phyloP scores from a whole-genome alignment of 2,888 invertebrate genomes.

The Amaurobius ferox region DNA sequence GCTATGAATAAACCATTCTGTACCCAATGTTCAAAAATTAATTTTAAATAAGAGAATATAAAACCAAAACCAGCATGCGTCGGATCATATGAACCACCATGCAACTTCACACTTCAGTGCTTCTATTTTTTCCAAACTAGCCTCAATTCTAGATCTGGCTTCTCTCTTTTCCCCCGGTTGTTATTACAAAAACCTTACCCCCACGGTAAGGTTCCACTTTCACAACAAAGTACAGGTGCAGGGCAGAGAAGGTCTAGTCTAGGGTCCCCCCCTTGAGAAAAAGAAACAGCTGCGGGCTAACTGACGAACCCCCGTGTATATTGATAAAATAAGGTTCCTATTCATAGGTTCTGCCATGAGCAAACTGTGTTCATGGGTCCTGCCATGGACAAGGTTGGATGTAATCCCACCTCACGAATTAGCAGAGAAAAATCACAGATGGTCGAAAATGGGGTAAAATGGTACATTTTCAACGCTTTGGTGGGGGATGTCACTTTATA shows the following conservation, averaged over 20 bases:
- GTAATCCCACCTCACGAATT: neutral
- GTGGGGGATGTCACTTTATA: too few relatives aligned
- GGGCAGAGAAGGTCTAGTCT: slow-evolving; percentile 33
- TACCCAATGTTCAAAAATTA: too few relatives aligned
- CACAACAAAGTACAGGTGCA: slow-evolving; percentile 63
- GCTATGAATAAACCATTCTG: too few relatives aligned
- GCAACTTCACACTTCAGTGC: neutral
- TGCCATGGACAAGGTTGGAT: neutral
- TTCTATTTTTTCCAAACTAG: neutral
- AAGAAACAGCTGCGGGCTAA: neutral
- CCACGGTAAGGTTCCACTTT: slow-evolving; percentile 34
- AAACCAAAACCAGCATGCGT: neutral
- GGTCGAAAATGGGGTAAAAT: neutral
- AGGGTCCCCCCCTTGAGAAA: neutral
- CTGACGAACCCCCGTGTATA: neutral
- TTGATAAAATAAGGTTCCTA: neutral
- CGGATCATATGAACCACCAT: neutral
- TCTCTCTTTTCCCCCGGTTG: neutral
- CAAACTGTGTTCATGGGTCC: too few relatives aligned
- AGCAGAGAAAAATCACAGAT: slow-evolving; percentile 1
- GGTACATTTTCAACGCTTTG: neutral
- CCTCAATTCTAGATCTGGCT: neutral
- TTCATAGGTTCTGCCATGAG: neutral
- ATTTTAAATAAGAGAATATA: too few relatives aligned
- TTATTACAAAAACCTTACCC: neutral